Conservation (phyloP, 2,113 vertebrate species). For the Zeus faber region DNA sequence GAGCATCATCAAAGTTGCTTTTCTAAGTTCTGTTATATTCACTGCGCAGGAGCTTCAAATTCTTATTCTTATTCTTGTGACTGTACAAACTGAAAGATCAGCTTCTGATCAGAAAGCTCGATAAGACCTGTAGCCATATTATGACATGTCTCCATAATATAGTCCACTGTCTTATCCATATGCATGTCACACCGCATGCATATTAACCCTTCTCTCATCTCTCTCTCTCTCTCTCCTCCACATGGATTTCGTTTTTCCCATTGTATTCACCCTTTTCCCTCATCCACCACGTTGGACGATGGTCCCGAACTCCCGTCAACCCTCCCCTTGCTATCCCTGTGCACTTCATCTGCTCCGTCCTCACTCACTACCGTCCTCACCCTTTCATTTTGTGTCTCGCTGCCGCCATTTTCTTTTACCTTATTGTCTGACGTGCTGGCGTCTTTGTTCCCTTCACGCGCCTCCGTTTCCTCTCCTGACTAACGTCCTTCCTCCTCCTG, state of each 20-base stretch:
- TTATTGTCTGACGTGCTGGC: conserved; percentile 4
- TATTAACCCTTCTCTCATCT: conserved; percentile 37
- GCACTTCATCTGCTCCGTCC: background rate
- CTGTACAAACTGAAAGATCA: too few relatives aligned
- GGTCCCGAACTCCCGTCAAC: too few relatives aligned
- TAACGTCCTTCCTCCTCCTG: background rate
- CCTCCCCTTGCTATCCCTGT: background rate
- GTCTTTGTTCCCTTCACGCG: background rate
- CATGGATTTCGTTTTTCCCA: conserved; percentile 14
- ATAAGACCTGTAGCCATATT: too few relatives aligned
- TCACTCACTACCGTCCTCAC: background rate
- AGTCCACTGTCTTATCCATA: conserved; percentile 23
- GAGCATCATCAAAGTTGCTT: conserved; percentile 6
- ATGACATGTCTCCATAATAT: conserved; percentile 12
- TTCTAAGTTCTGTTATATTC: too few relatives aligned
- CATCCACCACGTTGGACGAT: background rate
- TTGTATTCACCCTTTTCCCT: conserved; percentile 15
- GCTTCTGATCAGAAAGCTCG: too few relatives aligned
- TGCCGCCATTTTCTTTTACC: background rate
- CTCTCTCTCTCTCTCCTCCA: conserved; percentile 32
- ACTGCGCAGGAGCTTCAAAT: too few relatives aligned
- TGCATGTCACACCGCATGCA: conserved; percentile 48
- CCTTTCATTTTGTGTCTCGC: background rate
- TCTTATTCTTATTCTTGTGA: too few relatives aligned
- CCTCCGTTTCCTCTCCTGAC: background rate